Conservation (phyloP, 2,888 invertebrate species). For the Plutella xylostella region DNA sequence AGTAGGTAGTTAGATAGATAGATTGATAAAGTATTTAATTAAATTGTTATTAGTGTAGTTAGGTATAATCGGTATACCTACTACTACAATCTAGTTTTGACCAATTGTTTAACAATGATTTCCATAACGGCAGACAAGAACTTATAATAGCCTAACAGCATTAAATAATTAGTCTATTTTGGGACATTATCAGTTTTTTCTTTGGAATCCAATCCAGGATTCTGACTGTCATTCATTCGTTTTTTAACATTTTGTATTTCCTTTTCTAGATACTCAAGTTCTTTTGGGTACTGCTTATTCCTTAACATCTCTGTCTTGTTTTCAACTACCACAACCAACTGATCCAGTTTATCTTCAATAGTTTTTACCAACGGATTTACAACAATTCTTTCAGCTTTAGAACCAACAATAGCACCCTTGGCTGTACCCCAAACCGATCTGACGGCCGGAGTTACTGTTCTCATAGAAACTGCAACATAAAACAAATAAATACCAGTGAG, state of each 20-base stretch:
- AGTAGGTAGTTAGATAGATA: too few species aligned
- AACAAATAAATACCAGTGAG: too few species aligned
- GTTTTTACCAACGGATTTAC: conserved; percentile 31
- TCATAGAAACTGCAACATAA: conserved; percentile 55
- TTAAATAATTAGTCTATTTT: too few species aligned
- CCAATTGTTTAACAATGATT: too few species aligned
- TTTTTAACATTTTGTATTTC: conserved; percentile 27
- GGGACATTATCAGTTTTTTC: too few species aligned
- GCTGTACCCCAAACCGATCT: conserved; percentile 33
- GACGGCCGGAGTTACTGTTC: conserved; percentile 34
- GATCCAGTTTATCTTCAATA: conserved; percentile 29
- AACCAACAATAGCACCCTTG: conserved; percentile 28
- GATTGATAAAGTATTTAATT: too few species aligned
- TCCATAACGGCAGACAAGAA: too few species aligned
- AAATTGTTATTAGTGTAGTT: too few species aligned
- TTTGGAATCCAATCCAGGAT: background rate
- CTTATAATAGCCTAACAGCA: too few species aligned
- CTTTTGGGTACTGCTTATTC: conserved; percentile 31
- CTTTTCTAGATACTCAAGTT: conserved; percentile 39
- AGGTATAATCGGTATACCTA: too few species aligned
- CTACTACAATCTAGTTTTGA: too few species aligned
- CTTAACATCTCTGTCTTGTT: conserved; percentile 28
- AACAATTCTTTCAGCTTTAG: conserved; percentile 33
- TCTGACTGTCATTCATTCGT: background rate
- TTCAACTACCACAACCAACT: conserved; percentile 22